Base-by-base conservation (phyloP, 2,797 vertebrate species). In the Mormyrus proboscirostris region DNA sequence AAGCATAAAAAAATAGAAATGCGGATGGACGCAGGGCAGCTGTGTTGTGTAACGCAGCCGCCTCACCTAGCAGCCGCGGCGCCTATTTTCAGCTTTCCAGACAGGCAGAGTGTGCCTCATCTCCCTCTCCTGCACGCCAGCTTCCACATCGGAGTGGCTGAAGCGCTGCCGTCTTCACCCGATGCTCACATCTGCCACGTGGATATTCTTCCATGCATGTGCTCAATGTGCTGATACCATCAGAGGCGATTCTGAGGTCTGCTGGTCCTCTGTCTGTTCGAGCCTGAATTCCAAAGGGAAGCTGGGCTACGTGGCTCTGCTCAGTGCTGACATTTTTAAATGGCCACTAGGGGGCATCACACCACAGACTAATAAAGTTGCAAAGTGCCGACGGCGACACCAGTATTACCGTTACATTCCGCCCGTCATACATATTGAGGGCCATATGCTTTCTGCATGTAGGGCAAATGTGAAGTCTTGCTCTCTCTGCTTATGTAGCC, bases 281-380 rank as follows among this genome's bases (percentile, higher is more conserved):
- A 76, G 33, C 29, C 33, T 16, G 73, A 44, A 79, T 79, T 79
- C 73, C 73, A 44, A 16, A 19, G 5, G n/a, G 73, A 44, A 8
- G 14, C 19, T 79, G 33, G 38, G 38, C 38, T 44, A 0, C 44
- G 33, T n/a, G 38, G 41, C 41, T 47, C 41, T 69, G 7, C 16
- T 38, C 47, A 41, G 62, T 10, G 29, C 50, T 83, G 44, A 19
- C 65, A 53, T 88, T 82, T 7, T 88, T 85, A 47, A 22, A 0
- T 88, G 16, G 89, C 94, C 95, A 94, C 89, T 51, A 95, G 95
- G 73, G 92, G 95, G 92, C 92, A 86, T 86, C 50, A 8, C 44
- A 50, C 25, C 53, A 82, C 38, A 69, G 55, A 50, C n/a, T 73
- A 38, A 44, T n/a, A 44, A 41, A 16, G 73, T 16, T 19, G 73